A percentile compares a stretch with the other conserved stretches of the same genome.
Evolutionary conservation across 2,888 invertebrate genomes (phyloP).

Genomic region (Eudasyphora cyanicolor): DNA sequence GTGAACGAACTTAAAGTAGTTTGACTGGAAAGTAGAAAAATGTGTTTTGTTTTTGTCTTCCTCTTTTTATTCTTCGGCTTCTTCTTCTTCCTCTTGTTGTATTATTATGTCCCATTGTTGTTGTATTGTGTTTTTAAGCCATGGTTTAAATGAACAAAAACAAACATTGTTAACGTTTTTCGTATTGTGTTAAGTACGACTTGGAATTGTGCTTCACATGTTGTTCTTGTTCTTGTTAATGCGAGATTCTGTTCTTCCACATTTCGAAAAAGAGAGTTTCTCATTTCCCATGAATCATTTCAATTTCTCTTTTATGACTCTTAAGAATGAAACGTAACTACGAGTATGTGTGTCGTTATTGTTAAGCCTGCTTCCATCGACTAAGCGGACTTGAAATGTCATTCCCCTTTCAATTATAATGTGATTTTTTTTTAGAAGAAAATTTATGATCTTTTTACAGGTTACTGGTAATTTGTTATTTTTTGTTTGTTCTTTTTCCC

Average conservation of each 20-base stretch:
- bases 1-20: constrained; percentile 80
- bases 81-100: constrained; percentile 48
- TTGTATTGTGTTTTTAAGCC: constrained; percentile 31
- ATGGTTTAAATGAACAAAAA: constrained; percentile 46
- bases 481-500: constrained; percentile 10
- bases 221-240: background rate
- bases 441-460: constrained; percentile 1
- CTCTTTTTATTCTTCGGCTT: constrained; percentile 33
- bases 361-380: background rate
- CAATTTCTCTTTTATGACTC: constrained; percentile 37
- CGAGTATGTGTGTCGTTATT: background rate
- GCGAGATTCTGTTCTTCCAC: background rate
- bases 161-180: constrained; percentile 32
- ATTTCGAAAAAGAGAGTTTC: background rate
- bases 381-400: constrained; percentile 17
- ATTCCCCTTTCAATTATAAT: constrained; percentile 28
- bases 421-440: background rate
- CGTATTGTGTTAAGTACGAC: background rate
- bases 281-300: background rate
- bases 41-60: constrained; percentile 33
- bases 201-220: background rate
- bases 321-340: too few relatives aligned
- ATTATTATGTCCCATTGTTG: background rate
- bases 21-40: constrained; percentile 75
- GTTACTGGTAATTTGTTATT: constrained; percentile 15